These are phyloP conservation scores for Cataglyphis albicans DNA, from an alignment of 2,888 invertebrate species.

Conservation along the genomic window DNA sequence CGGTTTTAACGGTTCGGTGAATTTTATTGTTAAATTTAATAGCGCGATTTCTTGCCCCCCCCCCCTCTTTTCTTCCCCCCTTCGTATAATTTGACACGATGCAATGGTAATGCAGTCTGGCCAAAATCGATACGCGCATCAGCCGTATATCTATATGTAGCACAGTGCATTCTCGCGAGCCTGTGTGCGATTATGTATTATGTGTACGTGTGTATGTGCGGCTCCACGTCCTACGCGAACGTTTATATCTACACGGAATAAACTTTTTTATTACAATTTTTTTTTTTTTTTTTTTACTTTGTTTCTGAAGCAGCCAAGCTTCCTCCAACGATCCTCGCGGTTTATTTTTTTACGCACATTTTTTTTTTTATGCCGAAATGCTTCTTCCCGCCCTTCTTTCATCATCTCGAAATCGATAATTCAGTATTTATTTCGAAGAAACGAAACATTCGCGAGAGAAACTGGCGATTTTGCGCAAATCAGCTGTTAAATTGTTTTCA, in stretches of 20 bases:
- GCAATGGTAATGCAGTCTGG: conserved; percentile 55
- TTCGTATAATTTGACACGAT: conserved; percentile 52
- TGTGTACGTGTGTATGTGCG: neutral
- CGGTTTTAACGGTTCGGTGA: conserved; percentile 7
- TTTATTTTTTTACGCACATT: neutral
- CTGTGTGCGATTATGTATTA: conserved; percentile 10
- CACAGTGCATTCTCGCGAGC: conserved; percentile 12
- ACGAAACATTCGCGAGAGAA: neutral
- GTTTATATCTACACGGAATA: conserved; percentile 30
- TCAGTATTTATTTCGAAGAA: neutral
- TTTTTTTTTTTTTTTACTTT: neutral
- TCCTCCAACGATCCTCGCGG: neutral
- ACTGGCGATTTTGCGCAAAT: neutral
- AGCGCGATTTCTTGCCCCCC: conserved; percentile 41
- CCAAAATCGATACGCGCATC: conserved; percentile 53
- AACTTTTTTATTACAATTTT: conserved; percentile 29
- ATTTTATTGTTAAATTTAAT: conserved; percentile 46
- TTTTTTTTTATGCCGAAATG: neutral
- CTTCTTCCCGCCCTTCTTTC: neutral
- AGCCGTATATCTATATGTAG: conserved; percentile 26
- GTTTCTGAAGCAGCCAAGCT: conserved; percentile 21
- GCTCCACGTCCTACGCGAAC: conserved; percentile 5
- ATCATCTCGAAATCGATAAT: neutral
- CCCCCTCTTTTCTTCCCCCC: neutral
- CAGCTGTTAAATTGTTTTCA: neutral